Base-by-base conservation (phyloP, 2,113 vertebrate genomes). In the Pygoscelis adeliae region DNA sequence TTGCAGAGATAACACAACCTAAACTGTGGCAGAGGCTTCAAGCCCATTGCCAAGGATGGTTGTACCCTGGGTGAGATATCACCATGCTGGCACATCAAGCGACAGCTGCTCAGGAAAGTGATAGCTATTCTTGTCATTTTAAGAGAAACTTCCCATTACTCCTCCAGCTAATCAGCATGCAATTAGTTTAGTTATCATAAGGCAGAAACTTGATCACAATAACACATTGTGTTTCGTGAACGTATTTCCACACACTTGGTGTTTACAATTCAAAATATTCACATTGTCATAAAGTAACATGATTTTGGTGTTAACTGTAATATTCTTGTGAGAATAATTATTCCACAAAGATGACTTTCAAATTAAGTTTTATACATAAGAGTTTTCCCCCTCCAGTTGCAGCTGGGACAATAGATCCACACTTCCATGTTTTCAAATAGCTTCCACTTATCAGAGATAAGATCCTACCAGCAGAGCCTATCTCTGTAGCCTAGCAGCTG, bases 391-490 rank as follows among this genome's bases (percentile, higher is more conserved):
- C 25, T 87, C 44, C 46, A 46, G 40, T 56, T 93, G 76, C 47
- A 79, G 34, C 0, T 87, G 73, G 58, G 89, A 87, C 83, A 93
- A 76, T 42, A 82, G 73, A 36, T 93, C 80, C 83, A 47, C 30
- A 8, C 76, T 63, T 95, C 59, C 94, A 76, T 16, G 17, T 96
- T 96, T 95, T 85, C 89, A 82, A 59, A 95, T 2, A 92, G 61
- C 89, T 95, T 79, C 72, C 92, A 89, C 63, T 91, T 92, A 82
- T 74, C 95, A 93, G 36, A 89, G 74, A 83, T 94, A 90, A 90
- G 92, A 97, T 88, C 96, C 96, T 82, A 95, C 80, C 77, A 96
- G 85, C 73, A 93, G 44, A 85, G 55, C 84, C 94, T 92, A 95
- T 78, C 94, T 96, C 79, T 97, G 72, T 70, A 97, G 76, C 55